Evolutionary conservation across 1,140 invertebrate species (phyloP).

Genomic region (Argopecten irradians): DNA sequence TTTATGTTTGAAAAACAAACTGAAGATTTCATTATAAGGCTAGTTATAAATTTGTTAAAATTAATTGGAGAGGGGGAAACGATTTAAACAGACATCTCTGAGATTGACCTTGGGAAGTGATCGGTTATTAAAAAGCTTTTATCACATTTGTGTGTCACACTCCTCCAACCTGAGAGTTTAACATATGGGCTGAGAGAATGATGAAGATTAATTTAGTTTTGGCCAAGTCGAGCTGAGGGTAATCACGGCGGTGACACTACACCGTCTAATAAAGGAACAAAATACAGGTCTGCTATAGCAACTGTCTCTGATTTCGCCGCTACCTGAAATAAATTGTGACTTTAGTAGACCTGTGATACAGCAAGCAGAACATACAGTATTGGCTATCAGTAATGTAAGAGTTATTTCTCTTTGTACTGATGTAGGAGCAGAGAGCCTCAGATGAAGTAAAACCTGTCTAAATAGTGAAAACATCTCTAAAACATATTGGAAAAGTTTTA

Average conservation of each 20-base stretch:
- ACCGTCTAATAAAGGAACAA: not conserved
- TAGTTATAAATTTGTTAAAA: not conserved
- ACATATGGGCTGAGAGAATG: not conserved
- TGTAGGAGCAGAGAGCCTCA: too few relatives aligned
- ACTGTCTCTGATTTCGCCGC: too few relatives aligned
- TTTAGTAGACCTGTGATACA: too few relatives aligned
- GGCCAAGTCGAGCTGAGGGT: not conserved
- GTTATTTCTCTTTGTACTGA: too few relatives aligned
- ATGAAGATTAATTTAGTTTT: not conserved
- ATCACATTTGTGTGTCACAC: conserved; percentile 1
- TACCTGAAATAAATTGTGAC: too few relatives aligned
- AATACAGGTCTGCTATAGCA: not conserved
- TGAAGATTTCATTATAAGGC: not conserved
- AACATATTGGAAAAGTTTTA: too few relatives aligned
- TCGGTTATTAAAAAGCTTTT: not conserved
- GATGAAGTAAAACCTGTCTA: too few relatives aligned
- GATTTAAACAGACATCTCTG: not conserved
- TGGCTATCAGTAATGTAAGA: too few relatives aligned
- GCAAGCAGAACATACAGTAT: too few relatives aligned
- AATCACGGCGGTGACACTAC: not conserved
- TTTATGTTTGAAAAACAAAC: not conserved
- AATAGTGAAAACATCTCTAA: too few relatives aligned
- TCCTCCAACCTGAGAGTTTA: not conserved
- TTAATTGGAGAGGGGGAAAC: not conserved
- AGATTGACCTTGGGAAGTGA: not conserved